Base-by-base conservation (phyloP, 2,113 vertebrate species). In the Ursus arctos region DNA sequence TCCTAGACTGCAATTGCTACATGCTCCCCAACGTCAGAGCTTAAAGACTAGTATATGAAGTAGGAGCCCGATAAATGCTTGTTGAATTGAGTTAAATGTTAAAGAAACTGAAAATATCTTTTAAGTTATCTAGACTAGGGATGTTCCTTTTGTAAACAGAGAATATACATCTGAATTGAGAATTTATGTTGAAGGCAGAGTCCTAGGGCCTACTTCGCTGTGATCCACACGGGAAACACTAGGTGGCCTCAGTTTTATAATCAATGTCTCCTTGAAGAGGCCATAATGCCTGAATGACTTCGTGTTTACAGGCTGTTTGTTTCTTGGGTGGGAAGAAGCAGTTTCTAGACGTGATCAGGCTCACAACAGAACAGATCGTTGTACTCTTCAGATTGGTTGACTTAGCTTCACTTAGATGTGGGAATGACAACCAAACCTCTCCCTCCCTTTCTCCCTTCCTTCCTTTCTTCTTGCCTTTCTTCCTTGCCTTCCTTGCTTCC, bases 171-270 rank as follows among this genome's bases (percentile, higher is more conserved):
- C 53, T 51, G 97, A 92, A 87, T 92, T 86, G 55, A 94, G 71
- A 96, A 84, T 96, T 96, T 93, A 59, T 81, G 22, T 65, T 94
- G 36, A 31, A 51, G 55, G 84, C 22, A 6, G 69, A 87, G 13
- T 88, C n/a, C 22, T 87, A 59, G 24, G 67, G 24, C 61, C 59
- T 87, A 2, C 43, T 83, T 79, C 87, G 61, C 79, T 96, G 87
- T 53, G 3, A 83, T 84, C 55, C 57, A 84, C 10, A 92, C 63
- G 88, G 65, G 65, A 91, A n/a, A 77, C 88, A 95, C 93, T 96
- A 97, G 95, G 69, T 95, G 97, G 81, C 94, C 88, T 94, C 96
- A 97, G 79, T 96, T 96, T 61, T 28, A 43, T 55, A 91, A 72
- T 36, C 6, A 4, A 40, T 93, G 40, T 55, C 81, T 93, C 79